Conservation (phyloP, 2,797 vertebrate species). For the Gymnoscopelus microlampas region DNA sequence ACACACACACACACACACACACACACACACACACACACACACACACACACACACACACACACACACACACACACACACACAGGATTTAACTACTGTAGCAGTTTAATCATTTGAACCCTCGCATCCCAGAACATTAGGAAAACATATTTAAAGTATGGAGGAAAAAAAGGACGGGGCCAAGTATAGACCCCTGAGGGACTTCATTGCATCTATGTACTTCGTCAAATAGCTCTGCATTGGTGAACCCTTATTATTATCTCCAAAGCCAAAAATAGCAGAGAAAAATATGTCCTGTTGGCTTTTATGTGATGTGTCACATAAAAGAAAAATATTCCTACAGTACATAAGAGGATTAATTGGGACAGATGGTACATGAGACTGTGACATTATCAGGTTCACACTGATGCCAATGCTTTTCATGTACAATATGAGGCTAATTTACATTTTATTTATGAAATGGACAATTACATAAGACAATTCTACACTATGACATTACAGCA, state of each 20-base stretch:
- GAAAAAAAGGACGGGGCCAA: no score
- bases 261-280: constrained; percentile 26
- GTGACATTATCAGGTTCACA: constrained; percentile 41
- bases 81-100: no score
- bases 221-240: background rate
- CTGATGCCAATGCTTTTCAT: constrained; percentile 14
- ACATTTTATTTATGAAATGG: background rate
- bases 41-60: no score
- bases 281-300: constrained; percentile 27
- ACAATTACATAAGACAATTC: no score
- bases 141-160: no score
- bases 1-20: constrained; percentile 4
- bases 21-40: no score
- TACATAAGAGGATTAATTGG: constrained; percentile 53
- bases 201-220: no score
- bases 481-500: no score
- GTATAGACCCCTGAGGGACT: no score
- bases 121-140: no score
- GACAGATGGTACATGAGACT: constrained; percentile 42
- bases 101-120: no score
- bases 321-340: constrained; percentile 43
- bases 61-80: no score
- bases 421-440: constrained; percentile 19
- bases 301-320: constrained; percentile 34
- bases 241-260: constrained; percentile 7